phyloP scores from a whole-genome alignment of 2,888 invertebrate species.

The Xanthorhoe spadicearia region DNA sequence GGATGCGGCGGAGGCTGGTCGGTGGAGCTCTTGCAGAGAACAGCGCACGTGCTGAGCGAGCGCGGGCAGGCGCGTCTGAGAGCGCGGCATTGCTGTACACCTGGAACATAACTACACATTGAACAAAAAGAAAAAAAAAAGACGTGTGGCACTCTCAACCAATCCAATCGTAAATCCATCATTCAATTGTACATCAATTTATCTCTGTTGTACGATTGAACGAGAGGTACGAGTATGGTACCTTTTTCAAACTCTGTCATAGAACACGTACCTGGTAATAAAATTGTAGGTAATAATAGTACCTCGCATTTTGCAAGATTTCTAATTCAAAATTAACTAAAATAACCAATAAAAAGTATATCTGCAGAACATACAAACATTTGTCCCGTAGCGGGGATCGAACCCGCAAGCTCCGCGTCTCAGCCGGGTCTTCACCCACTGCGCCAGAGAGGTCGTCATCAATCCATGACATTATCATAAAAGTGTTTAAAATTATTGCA shows the following conservation, averaged over 20 bases:
- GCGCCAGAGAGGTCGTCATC: too few species aligned
- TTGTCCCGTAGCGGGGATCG: too few species aligned
- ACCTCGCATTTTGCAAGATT: not conserved
- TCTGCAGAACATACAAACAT: too few species aligned
- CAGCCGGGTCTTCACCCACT: too few species aligned
- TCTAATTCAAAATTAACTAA: not conserved
- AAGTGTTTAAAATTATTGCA: not conserved
- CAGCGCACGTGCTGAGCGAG: constrained; percentile 67
- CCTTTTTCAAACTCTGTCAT: not conserved
- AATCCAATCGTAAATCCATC: not conserved
- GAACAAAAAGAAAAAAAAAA: too few species aligned
- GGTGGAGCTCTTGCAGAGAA: constrained; percentile 75
- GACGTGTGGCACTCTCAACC: too few species aligned
- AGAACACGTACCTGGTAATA: too few species aligned
- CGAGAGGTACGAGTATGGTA: not conserved
- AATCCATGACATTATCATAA: not conserved
- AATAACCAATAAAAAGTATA: too few species aligned
- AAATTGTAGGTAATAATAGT: not conserved
- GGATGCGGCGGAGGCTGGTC: constrained; percentile 76
- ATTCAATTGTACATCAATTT: not conserved
- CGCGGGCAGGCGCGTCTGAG: constrained; percentile 59
- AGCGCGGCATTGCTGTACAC: constrained; percentile 70
- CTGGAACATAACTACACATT: constrained; percentile 45
- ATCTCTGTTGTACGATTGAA: not conserved
- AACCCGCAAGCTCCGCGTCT: too few species aligned